Conservation (phyloP, 2,797 vertebrate species). For the Glossophaga mutica region DNA sequence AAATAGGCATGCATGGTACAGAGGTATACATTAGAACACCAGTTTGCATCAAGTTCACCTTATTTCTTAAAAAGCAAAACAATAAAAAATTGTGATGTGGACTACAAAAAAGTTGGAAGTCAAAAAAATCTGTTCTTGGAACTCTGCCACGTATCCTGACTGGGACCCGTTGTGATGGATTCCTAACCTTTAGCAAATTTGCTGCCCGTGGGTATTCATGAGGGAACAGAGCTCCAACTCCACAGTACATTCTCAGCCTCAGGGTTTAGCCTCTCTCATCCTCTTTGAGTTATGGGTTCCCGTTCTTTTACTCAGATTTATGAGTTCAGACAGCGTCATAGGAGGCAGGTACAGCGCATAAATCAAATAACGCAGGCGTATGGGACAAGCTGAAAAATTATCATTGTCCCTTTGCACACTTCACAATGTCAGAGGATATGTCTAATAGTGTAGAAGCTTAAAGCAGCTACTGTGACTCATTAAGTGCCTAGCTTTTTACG, state of each 20-base stretch:
- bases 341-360: slow-evolving; percentile 62
- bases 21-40: not conserved
- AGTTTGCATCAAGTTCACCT: not conserved
- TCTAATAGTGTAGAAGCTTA: not conserved
- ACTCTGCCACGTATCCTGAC: not conserved
- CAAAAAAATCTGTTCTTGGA: slow-evolving; percentile 6
- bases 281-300: slow-evolving; percentile 70
- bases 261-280: slow-evolving; percentile 62
- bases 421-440: slow-evolving; percentile 54
- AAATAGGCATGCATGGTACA: not conserved
- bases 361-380: slow-evolving; percentile 65
- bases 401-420: slow-evolving; percentile 49
- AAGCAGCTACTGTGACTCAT: slow-evolving; percentile 25
- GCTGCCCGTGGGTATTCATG: slow-evolving; percentile 47
- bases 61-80: not conserved
- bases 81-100: not conserved
- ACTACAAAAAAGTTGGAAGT: not conserved
- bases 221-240: slow-evolving; percentile 38
- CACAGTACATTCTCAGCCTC: slow-evolving; percentile 59
- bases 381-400: slow-evolving; percentile 63
- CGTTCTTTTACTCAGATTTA: slow-evolving; percentile 72
- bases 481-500: not conserved
- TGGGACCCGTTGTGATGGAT: slow-evolving; percentile 47
- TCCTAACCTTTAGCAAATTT: slow-evolving; percentile 62
- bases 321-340: slow-evolving; percentile 67